A percentile compares a stretch with the other conserved stretches of the same genome.
These are phyloP conservation scores for Aphis craccivora DNA, from an alignment of 1,140 invertebrate genomes.

Conservation along the genomic window DNA sequence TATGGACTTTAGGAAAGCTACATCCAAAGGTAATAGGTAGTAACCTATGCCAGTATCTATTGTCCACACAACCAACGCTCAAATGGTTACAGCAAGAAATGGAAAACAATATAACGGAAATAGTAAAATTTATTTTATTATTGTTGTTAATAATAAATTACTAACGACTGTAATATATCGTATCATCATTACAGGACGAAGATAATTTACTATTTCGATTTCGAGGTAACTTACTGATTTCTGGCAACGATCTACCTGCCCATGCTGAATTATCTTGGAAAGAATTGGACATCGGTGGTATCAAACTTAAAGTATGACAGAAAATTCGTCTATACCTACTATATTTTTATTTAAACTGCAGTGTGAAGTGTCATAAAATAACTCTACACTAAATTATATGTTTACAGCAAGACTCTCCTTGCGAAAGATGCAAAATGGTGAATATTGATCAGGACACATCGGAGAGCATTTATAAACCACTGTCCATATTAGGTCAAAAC, in stretches of 20 bases:
- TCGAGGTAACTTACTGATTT: slow-evolving; percentile 69
- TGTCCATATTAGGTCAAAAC: slow-evolving; percentile 77
- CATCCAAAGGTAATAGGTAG: slow-evolving; percentile 66
- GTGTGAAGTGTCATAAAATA: no score
- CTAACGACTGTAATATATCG: no score
- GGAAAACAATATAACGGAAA: slow-evolving; percentile 62
- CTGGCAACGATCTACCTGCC: slow-evolving; percentile 60
- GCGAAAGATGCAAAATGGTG: slow-evolving; percentile 92
- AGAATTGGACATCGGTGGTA: slow-evolving; percentile 74
- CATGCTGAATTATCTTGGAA: slow-evolving; percentile 75
- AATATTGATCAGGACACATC: slow-evolving; percentile 89
- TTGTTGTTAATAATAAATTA: neutral
- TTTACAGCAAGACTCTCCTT: slow-evolving; percentile 77
- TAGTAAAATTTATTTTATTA: neutral
- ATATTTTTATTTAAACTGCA: neutral
- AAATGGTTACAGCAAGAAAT: slow-evolving; percentile 73
- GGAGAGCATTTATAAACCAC: slow-evolving; percentile 80
- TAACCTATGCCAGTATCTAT: slow-evolving; percentile 88
- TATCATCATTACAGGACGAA: slow-evolving; percentile 61
- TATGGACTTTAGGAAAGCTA: neutral
- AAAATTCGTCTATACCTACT: neutral
- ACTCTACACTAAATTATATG: no score
- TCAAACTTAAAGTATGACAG: slow-evolving; percentile 72
- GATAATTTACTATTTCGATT: slow-evolving; percentile 68
- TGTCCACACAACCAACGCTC: slow-evolving; percentile 81